A percentile compares a stretch with the other conserved stretches of the same genome.
Conservation (phyloP, 2,888 invertebrate genomes). For the Drosophila buzzatii region DNA sequence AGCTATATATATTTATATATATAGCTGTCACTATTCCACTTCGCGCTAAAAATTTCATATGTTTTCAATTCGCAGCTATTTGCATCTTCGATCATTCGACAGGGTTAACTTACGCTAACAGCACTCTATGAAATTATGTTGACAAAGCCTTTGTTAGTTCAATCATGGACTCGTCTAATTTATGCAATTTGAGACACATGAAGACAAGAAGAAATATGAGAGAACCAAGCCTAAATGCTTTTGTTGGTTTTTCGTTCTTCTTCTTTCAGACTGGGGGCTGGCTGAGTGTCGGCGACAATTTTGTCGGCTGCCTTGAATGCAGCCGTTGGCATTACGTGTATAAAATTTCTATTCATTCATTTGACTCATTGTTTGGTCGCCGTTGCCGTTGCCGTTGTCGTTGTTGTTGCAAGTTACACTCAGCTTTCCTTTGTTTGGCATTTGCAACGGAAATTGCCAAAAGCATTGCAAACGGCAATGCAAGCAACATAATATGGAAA, state of each 20-base stretch:
- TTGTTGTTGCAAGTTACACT: conserved; percentile 32
- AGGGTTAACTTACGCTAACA: background rate
- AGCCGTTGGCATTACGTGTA: conserved; percentile 13
- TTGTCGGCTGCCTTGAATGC: conserved; percentile 43
- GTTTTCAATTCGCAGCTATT: background rate
- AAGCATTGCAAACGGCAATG: conserved; percentile 40
- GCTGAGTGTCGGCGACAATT: conserved; percentile 30
- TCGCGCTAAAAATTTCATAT: background rate
- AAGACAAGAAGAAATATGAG: background rate
- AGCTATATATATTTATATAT: no score
- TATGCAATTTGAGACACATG: conserved; percentile 3
- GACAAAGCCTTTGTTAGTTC: background rate
- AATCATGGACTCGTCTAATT: conserved; percentile 1
- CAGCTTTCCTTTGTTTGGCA: conserved; percentile 52
- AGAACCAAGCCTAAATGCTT: background rate
- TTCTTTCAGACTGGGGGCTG: background rate
- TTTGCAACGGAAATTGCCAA: conserved; percentile 64
- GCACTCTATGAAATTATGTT: conserved; percentile 2
- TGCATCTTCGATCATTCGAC: background rate
- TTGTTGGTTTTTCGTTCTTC: background rate
- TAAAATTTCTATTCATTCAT: conserved; percentile 45
- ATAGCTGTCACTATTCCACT: background rate
- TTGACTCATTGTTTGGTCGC: conserved; percentile 54
- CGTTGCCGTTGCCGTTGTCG: conserved; percentile 23
- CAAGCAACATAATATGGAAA: conserved; percentile 56